Evolutionary conservation across 1,140 invertebrate species (phyloP).

Genomic region (Drosophila kohkoa): DNA sequence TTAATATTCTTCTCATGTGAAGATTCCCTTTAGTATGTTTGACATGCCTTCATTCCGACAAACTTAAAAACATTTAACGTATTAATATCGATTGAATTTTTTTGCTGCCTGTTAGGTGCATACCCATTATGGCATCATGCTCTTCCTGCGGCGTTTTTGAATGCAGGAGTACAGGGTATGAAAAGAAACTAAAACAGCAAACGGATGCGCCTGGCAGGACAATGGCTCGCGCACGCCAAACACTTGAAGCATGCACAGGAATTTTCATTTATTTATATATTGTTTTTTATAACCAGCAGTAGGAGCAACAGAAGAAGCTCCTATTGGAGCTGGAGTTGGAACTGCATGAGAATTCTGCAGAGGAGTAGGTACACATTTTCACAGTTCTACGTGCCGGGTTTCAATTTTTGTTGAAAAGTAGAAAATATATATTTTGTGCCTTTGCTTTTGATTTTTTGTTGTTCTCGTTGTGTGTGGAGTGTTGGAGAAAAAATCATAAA

Average conservation of each 20-base stretch:
- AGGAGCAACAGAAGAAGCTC: constrained; percentile 7
- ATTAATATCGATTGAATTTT: too few species aligned
- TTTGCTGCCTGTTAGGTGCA: too few species aligned
- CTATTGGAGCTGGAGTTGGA: constrained; percentile 19
- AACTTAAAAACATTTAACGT: too few species aligned
- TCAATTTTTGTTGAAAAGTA: constrained; percentile 81
- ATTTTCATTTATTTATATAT: constrained; percentile 84
- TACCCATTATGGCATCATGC: neutral
- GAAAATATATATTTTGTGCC: constrained; percentile 51
- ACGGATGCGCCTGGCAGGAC: constrained; percentile 74
- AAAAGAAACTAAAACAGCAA: constrained; percentile 56
- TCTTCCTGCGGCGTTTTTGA: neutral
- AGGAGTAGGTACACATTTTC: constrained; percentile 59
- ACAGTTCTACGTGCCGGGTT: constrained; percentile 69
- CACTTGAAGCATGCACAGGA: constrained; percentile 82
- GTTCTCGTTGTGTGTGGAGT: neutral
- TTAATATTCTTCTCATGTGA: too few species aligned
- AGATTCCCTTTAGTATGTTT: too few species aligned
- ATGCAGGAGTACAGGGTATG: neutral
- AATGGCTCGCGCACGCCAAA: constrained; percentile 80
- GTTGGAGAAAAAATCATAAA: constrained; percentile 53
- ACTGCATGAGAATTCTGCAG: constrained; percentile 2
- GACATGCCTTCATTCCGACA: too few species aligned
- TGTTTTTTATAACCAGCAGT: constrained; percentile 76
- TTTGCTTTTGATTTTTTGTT: constrained; percentile 19